phyloP scores from a whole-genome alignment of 2,797 vertebrate genomes.

The Typhlichthys eigenmanni region DNA sequence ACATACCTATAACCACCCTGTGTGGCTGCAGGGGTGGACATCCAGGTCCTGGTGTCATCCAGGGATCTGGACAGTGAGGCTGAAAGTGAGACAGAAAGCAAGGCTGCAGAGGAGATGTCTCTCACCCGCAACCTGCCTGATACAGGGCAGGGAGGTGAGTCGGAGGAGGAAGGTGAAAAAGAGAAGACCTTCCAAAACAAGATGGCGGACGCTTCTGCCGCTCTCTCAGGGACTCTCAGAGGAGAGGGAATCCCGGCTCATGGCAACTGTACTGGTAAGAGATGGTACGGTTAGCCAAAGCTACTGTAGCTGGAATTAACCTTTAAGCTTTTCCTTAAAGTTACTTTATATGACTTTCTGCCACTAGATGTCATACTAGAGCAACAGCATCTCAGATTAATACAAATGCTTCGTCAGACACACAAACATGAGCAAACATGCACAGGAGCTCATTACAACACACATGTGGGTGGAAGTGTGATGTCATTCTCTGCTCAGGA shows the following conservation, averaged over 20 bases:
- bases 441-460: too few species aligned
- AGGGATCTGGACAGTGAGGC: slow-evolving; percentile 65
- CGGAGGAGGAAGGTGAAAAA: slow-evolving; percentile 23
- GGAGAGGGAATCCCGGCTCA: neutral
- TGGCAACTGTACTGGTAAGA: slow-evolving; percentile 47
- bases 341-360: too few species aligned
- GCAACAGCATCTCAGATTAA: too few species aligned
- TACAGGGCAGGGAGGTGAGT: slow-evolving; percentile 12
- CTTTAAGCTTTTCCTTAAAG: too few species aligned
- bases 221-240: slow-evolving; percentile 14
- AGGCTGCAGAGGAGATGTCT: neutral
- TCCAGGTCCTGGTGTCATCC: slow-evolving; percentile 65
- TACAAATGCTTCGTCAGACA: too few species aligned
- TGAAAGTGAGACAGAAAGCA: neutral
- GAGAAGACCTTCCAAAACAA: neutral
- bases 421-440: too few species aligned
- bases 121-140: slow-evolving; percentile 16
- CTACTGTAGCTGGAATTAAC: neutral
- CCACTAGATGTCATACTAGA: too few species aligned
- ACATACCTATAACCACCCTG: slow-evolving; percentile 3
- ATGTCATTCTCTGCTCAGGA: too few species aligned
- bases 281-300: neutral
- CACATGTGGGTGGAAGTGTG: too few species aligned
- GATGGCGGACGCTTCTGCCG: slow-evolving; percentile 5
- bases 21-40: slow-evolving; percentile 65